Percentiles rank a stretch among this genome's conserved stretches.
phyloP scores from a whole-genome alignment of 37 sponge, comb jelly and placozoan species.

The Oopsacas minuta region DNA sequence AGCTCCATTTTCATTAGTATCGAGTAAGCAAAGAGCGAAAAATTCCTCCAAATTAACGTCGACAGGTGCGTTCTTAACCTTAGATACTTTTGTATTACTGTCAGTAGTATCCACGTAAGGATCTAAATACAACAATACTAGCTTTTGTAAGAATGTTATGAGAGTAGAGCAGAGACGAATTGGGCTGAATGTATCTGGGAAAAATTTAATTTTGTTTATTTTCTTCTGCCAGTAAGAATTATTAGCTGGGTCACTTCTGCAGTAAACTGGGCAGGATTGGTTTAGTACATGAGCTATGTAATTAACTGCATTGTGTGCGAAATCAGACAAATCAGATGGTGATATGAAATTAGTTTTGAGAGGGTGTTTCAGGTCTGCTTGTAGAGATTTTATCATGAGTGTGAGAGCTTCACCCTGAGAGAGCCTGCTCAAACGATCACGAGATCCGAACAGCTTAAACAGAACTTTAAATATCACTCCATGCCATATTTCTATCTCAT shows the following conservation, averaged over 20 bases:
- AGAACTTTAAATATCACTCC: background rate
- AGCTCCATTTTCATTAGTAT: background rate
- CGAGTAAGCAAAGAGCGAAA: background rate
- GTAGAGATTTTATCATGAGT: background rate
- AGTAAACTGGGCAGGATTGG: background rate
- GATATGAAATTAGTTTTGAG: background rate
- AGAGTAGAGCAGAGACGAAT: constrained; percentile 12
- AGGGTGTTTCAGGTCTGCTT: background rate
- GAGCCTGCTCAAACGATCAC: background rate
- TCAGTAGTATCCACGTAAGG: background rate
- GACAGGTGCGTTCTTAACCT: background rate
- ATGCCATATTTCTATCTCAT: background rate
- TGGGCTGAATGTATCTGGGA: background rate
- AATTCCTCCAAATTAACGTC: background rate
- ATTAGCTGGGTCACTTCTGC: background rate
- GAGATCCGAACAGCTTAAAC: background rate
- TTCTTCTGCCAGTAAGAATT: constrained; percentile 8
- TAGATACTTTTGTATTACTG: background rate
- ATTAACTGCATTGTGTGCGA: constrained; percentile 6
- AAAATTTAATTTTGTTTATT: background rate
- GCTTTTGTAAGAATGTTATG: background rate
- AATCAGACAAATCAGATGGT: background rate
- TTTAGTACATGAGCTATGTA: background rate
- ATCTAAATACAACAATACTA: background rate
- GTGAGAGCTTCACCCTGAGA: background rate